Conservation (phyloP, 2,888 invertebrate genomes). For the Hydrotaea cyrtoneurina region DNA sequence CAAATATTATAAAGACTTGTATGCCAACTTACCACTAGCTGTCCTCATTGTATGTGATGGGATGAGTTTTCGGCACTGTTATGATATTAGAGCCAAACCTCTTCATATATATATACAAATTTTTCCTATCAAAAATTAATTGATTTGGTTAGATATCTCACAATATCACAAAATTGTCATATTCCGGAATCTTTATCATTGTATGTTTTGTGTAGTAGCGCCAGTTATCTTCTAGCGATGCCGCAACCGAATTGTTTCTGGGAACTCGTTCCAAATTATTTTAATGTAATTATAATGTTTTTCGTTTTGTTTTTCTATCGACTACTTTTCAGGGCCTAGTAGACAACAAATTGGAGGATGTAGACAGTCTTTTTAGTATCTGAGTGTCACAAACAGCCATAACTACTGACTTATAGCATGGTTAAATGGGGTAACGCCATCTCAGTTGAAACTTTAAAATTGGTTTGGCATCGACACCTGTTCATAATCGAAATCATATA, state of each 20-base stretch:
- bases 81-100: neutral
- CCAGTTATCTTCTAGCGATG: neutral
- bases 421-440: too few species aligned
- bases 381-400: too few species aligned
- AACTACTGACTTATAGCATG: too few species aligned
- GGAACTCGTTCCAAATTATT: neutral
- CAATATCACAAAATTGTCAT: too few species aligned
- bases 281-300: neutral
- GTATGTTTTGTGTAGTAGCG: neutral
- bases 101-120: neutral
- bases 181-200: neutral
- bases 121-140: too few species aligned
- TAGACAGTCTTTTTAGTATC: too few species aligned
- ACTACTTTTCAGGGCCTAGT: too few species aligned
- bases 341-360: too few species aligned
- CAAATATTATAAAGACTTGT: too few species aligned
- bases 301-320: neutral
- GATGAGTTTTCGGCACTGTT: neutral
- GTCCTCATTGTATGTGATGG: constrained; percentile 7
- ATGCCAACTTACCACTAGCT: neutral
- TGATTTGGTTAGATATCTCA: neutral
- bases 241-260: neutral
- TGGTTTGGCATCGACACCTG: too few species aligned
- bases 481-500: too few species aligned
- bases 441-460: too few species aligned